Percentiles rank a stretch among this genome's conserved stretches.
These are phyloP conservation scores for Cladorhizidae sp. DNA, from an alignment of 37 sponge, comb jelly and placozoan genomes.

Conservation along the genomic window DNA sequence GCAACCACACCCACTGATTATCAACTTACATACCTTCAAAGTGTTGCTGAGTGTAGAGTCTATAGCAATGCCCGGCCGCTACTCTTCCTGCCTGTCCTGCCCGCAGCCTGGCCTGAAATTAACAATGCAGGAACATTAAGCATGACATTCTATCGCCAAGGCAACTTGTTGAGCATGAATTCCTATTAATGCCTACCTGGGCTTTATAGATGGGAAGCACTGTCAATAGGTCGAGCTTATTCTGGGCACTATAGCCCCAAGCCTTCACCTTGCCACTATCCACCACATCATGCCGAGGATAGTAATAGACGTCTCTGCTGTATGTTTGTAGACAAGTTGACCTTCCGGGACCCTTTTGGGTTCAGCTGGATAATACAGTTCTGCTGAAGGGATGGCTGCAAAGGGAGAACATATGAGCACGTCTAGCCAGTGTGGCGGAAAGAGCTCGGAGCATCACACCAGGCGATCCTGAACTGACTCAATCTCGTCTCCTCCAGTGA, in stretches of 20 bases:
- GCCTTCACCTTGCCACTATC: conserved; percentile 94
- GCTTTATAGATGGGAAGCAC: conserved; percentile 96
- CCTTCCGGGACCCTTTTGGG: conserved; percentile 73
- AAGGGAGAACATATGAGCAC: conserved; percentile 76
- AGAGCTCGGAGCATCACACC: conserved; percentile 32
- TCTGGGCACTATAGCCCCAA: conserved; percentile 78
- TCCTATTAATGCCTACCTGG: conserved; percentile 2
- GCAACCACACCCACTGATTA: too few relatives aligned
- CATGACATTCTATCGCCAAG: too few relatives aligned
- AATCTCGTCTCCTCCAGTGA: conserved; percentile 95
- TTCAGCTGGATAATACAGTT: conserved; percentile 49
- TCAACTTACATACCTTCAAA: conserved; percentile 36
- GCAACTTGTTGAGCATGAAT: too few relatives aligned
- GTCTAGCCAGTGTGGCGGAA: conserved; percentile 58
- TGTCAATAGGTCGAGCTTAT: conserved; percentile 82
- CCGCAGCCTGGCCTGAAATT: conserved; percentile 76
- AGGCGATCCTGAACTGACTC: conserved; percentile 53
- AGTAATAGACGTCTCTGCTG: conserved; percentile 95
- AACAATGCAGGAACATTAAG: neutral
- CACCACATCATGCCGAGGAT: conserved; percentile 89
- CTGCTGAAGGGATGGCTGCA: conserved; percentile 91
- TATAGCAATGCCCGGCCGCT: conserved; percentile 81
- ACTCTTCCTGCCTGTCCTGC: conserved; percentile 93
- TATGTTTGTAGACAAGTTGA: conserved; percentile 93
- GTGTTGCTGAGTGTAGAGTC: conserved; percentile 88